These are phyloP conservation scores for Sinopyrophorus schimmeli DNA, from an alignment of 2,888 invertebrate genomes.

Conservation along the genomic window DNA sequence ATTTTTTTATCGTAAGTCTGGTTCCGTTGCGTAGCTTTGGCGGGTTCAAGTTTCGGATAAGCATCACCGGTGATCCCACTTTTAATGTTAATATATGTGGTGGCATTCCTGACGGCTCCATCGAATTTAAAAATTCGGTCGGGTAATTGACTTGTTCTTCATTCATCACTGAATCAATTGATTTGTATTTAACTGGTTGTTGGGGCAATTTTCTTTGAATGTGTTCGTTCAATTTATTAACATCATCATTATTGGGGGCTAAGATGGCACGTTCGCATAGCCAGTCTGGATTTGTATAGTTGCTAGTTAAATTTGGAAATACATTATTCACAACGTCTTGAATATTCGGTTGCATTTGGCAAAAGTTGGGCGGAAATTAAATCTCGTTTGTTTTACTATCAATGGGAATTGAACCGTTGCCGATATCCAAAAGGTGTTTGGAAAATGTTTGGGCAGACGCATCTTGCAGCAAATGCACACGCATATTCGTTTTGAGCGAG, in stretches of 20 bases:
- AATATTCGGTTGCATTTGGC: too few relatives aligned
- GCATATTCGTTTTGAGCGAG: slow-evolving; percentile 39
- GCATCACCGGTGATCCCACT: slow-evolving; percentile 41
- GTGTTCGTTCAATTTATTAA: slow-evolving; percentile 26
- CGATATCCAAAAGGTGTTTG: slow-evolving; percentile 41
- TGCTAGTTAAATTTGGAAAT: slow-evolving; percentile 36
- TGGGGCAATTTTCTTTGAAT: slow-evolving; percentile 20
- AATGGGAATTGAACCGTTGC: slow-evolving; percentile 39
- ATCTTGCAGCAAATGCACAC: slow-evolving; percentile 39
- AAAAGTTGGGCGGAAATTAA: slow-evolving; percentile 41
- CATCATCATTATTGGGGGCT: slow-evolving; percentile 43
- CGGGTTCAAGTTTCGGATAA: slow-evolving; percentile 45
- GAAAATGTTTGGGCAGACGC: slow-evolving; percentile 39
- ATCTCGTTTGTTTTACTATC: slow-evolving; percentile 39
- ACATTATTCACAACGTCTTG: slow-evolving; percentile 14
- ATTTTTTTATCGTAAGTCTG: slow-evolving; percentile 29
- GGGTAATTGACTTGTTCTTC: slow-evolving; percentile 26
- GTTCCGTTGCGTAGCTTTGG: slow-evolving; percentile 41
- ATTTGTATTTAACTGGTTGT: slow-evolving; percentile 26
- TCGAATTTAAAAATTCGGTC: slow-evolving; percentile 44
- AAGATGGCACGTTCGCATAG: slow-evolving; percentile 41
- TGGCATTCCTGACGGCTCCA: slow-evolving; percentile 24
- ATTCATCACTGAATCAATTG: slow-evolving; percentile 26
- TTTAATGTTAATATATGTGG: slow-evolving; percentile 40
- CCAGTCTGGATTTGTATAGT: slow-evolving; percentile 37